A percentile compares a stretch with the other conserved stretches of the same genome.
Evolutionary conservation across 2,113 vertebrate genomes (phyloP).

Genomic region (Tragelaphus imberbis): DNA sequence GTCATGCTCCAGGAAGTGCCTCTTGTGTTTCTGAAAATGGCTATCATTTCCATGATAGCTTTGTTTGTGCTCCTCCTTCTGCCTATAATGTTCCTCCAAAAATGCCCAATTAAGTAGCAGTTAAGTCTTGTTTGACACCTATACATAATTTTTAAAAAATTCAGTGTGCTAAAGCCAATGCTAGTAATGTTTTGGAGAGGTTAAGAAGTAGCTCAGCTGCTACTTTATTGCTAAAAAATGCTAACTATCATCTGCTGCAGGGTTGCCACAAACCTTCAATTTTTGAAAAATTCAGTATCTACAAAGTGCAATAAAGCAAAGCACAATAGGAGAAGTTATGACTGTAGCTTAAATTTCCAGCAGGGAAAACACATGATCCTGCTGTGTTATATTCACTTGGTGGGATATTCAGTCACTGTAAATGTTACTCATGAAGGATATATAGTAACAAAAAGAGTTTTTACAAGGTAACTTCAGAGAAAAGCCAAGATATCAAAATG

Average conservation of each 20-base stretch:
- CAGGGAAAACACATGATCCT: not conserved
- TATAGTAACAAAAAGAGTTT: not conserved
- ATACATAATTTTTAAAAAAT: not conserved
- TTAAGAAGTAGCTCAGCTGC: not conserved
- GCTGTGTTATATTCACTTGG: accelerated
- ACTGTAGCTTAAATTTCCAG: not conserved
- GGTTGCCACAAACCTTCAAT: not conserved
- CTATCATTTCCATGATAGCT: not conserved
- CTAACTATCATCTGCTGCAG: not conserved
- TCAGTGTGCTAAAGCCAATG: not conserved
- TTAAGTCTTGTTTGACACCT: not conserved
- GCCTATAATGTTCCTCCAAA: not conserved
- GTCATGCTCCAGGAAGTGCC: too few relatives aligned
- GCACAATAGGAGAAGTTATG: not conserved
- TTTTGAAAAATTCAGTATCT: not conserved
- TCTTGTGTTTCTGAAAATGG: not conserved
- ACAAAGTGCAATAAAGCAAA: not conserved
- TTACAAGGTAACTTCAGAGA: not conserved
- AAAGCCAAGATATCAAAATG: not conserved
- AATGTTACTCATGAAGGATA: not conserved
- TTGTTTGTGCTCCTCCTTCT: not conserved
- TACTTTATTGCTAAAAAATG: not conserved
- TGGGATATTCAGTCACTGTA: not conserved
- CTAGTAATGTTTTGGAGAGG: not conserved
- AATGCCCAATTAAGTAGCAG: not conserved